Percentiles rank a stretch among this genome's conserved stretches.
These are phyloP conservation scores for Rousettus leschenaultii DNA, from an alignment of 2,113 vertebrate species.

Conservation along the genomic window DNA sequence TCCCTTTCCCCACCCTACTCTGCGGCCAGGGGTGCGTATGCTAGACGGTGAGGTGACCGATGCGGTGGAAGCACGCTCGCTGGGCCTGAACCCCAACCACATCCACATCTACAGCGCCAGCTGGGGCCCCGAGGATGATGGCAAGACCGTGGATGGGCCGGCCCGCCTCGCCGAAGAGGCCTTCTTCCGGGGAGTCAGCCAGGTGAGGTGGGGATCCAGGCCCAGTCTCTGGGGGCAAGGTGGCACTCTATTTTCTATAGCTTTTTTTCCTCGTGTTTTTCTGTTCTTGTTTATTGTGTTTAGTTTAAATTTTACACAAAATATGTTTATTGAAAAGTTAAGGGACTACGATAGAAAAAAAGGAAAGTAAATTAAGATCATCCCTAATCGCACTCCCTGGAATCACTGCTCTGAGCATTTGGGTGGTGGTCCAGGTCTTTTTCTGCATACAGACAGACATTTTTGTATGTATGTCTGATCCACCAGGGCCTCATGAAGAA, in stretches of 20 bases:
- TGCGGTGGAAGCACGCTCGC: slow-evolving; percentile 94
- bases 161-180: slow-evolving; percentile 96
- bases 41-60: slow-evolving; percentile 98
- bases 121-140: slow-evolving; percentile 97
- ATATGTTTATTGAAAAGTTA: neutral
- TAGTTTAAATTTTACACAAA: neutral
- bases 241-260: accelerated
- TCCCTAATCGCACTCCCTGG: neutral
- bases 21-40: slow-evolving; percentile 93
- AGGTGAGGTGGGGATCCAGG: slow-evolving; percentile 83
- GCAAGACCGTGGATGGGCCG: slow-evolving; percentile 96
- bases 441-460: neutral
- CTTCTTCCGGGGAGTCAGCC: slow-evolving; percentile 92
- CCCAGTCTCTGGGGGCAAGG: neutral
- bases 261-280: accelerated
- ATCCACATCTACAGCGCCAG: slow-evolving; percentile 95
- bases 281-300: neutral
- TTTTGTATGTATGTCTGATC: accelerated
- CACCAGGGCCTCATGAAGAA: neutral
- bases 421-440: too few species aligned
- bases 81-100: slow-evolving; percentile 95
- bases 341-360: neutral
- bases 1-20: neutral
- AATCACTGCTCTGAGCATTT: neutral
- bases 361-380: neutral